phyloP scores from a whole-genome alignment of 2,797 vertebrate species.

The Falco berigora region DNA sequence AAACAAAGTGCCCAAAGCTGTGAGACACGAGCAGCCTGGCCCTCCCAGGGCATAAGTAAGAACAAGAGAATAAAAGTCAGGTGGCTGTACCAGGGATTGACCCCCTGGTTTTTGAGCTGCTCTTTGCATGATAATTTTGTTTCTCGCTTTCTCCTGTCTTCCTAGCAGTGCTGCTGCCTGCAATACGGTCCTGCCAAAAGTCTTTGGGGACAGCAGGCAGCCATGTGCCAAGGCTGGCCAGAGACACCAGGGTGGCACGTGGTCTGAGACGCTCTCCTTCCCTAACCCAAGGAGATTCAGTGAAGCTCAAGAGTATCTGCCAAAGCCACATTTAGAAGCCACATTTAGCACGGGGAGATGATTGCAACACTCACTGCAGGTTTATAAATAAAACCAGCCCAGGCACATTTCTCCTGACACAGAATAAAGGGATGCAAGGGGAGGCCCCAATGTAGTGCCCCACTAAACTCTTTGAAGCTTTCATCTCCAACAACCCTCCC shows the following conservation, averaged over 20 bases:
- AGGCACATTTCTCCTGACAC: background rate
- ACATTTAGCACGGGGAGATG: background rate
- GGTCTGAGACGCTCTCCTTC: background rate
- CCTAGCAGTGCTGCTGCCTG: background rate
- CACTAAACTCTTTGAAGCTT: background rate
- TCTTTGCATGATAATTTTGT: background rate
- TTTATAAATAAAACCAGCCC: conserved; percentile 27
- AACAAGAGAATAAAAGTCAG: background rate
- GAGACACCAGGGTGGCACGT: background rate
- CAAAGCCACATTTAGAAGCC: conserved; percentile 27
- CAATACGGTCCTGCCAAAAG: background rate
- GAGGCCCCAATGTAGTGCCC: background rate
- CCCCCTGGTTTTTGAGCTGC: background rate
- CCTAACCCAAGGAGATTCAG: background rate
- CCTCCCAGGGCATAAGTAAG: background rate
- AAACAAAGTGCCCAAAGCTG: background rate
- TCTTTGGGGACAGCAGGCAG: background rate
- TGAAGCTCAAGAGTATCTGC: background rate
- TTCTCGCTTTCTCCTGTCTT: background rate
- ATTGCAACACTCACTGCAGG: background rate
- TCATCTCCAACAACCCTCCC: background rate
- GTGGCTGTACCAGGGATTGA: background rate
- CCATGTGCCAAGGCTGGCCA: background rate
- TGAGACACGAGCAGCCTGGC: background rate
- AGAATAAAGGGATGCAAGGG: background rate